These are phyloP conservation scores for Latrodectus geometricus DNA, from an alignment of 1,140 invertebrate genomes.

Conservation along the genomic window DNA sequence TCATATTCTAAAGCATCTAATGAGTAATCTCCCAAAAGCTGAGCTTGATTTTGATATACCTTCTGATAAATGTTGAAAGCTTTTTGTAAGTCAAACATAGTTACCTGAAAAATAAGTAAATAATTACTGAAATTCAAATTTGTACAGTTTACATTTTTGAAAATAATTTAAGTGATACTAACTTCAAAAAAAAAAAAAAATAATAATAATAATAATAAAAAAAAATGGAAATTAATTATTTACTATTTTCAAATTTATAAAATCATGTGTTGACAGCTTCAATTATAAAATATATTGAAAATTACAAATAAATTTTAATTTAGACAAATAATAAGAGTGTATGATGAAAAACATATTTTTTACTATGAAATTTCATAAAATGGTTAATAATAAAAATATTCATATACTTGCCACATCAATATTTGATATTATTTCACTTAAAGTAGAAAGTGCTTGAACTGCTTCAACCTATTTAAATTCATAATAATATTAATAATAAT, in stretches of 20 bases:
- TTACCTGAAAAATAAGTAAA: constrained; percentile 23
- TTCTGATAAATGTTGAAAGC: constrained; percentile 42
- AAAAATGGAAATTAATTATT: too few species aligned
- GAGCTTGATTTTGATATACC: not conserved
- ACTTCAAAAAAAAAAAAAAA: too few species aligned
- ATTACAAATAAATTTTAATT: not conserved
- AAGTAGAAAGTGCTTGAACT: constrained; percentile 11
- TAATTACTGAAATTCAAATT: not conserved
- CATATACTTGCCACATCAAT: constrained; percentile 13
- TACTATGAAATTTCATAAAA: not conserved
- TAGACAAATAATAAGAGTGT: not conserved
- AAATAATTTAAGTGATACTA: too few species aligned
- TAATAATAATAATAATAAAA: too few species aligned
- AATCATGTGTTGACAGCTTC: too few species aligned
- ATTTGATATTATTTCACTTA: constrained; percentile 46
- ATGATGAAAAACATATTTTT: not conserved
- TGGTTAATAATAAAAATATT: not conserved
- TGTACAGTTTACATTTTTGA: too few species aligned
- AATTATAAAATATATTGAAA: too few species aligned
- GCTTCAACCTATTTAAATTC: constrained; percentile 31
- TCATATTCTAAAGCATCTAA: constrained; percentile 1
- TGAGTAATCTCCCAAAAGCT: constrained; percentile 1
- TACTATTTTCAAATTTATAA: too few species aligned
- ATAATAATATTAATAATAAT: too few species aligned
- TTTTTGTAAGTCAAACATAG: constrained; percentile 47